These are phyloP conservation scores for Blastobasis lacticolella DNA, from an alignment of 2,888 invertebrate species.

Conservation along the genomic window DNA sequence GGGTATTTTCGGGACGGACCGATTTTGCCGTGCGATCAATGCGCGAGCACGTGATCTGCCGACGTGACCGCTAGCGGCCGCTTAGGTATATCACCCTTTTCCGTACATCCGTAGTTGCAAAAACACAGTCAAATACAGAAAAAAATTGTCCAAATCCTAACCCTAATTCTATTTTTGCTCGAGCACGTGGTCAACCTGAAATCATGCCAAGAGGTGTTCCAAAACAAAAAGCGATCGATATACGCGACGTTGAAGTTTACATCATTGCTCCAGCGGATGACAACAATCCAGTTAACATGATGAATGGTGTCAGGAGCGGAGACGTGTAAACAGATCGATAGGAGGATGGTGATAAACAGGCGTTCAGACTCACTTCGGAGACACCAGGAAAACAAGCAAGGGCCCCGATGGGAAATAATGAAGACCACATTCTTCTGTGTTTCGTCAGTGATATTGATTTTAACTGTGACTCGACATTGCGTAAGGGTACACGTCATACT, in stretches of 20 bases:
- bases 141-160: neutral
- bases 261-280: neutral
- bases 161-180: neutral
- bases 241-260: neutral
- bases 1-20: slow-evolving; percentile 66
- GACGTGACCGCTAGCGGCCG: neutral
- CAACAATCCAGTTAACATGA: neutral
- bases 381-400: neutral
- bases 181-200: slow-evolving; percentile 6
- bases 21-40: slow-evolving; percentile 51
- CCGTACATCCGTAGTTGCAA: neutral
- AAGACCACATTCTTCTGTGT: too few relatives aligned
- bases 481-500: neutral
- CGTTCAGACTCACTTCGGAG: slow-evolving; percentile 1
- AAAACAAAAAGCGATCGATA: neutral
- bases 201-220: neutral
- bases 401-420: neutral
- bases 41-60: slow-evolving; percentile 43
- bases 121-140: neutral
- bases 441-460: neutral
- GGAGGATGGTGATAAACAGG: slow-evolving; percentile 28
- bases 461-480: neutral
- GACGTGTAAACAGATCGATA: slow-evolving; percentile 67
- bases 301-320: slow-evolving; percentile 26
- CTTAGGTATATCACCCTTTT: neutral